Conservation (phyloP, 1,140 invertebrate species). For the Drosophila baimaii region DNA sequence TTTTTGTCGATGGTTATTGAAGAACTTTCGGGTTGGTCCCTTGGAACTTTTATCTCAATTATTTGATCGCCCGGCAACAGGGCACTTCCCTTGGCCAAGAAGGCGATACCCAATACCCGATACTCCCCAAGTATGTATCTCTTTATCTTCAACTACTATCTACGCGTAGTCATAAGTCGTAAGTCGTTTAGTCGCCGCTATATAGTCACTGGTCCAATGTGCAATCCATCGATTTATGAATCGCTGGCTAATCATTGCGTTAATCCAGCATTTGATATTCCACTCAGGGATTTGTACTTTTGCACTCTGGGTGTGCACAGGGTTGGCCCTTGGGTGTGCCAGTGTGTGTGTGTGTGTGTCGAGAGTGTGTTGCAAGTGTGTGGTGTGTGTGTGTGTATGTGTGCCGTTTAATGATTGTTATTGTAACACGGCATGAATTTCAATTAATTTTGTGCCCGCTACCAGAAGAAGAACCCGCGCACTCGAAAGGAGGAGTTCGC, state of each 20-base stretch:
- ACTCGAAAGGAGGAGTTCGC: slow-evolving; percentile 3
- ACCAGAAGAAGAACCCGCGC: slow-evolving; percentile 54
- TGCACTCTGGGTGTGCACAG: slow-evolving; percentile 76
- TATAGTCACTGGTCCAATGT: slow-evolving; percentile 29
- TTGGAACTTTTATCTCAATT: slow-evolving; percentile 72
- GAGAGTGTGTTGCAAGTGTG: slow-evolving; percentile 12
- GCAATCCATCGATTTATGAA: slow-evolving; percentile 66
- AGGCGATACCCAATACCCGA: neutral
- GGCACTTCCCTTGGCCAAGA: slow-evolving; percentile 1
- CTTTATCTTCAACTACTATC: slow-evolving; percentile 4
- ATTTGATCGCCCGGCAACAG: slow-evolving; percentile 59
- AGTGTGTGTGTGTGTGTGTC: slow-evolving; percentile 21
- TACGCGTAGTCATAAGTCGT: slow-evolving; percentile 2
- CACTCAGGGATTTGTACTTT: slow-evolving; percentile 83
- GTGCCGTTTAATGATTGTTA: slow-evolving; percentile 81
- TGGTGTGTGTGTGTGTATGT: slow-evolving; percentile 50
- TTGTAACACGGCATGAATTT: slow-evolving; percentile 82
- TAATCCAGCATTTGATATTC: slow-evolving; percentile 74
- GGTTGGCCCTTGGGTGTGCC: slow-evolving; percentile 52
- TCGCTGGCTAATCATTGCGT: slow-evolving; percentile 64
- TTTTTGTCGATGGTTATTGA: slow-evolving; percentile 27
- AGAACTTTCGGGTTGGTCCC: slow-evolving; percentile 38
- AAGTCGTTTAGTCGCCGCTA: slow-evolving; percentile 8
- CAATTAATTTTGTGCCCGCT: slow-evolving; percentile 80
- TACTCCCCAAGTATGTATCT: neutral